Evolutionary conservation across 2,888 invertebrate genomes (phyloP).

Genomic region (Hirtodrosophila histrioides): DNA sequence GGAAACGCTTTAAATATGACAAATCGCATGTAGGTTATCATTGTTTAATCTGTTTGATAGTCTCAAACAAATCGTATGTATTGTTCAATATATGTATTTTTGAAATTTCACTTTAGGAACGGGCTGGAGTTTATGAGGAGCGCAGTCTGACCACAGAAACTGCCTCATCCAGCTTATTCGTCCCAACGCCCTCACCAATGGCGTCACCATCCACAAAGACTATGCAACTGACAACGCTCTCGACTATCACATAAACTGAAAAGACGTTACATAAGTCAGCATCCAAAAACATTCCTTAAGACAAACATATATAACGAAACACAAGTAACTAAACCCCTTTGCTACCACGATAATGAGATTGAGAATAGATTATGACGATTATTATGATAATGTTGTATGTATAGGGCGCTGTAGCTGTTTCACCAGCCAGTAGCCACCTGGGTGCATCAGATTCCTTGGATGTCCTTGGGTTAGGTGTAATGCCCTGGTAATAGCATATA

Average conservation of each 20-base stretch:
- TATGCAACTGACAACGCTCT: conserved; percentile 82
- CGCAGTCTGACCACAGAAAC: conserved; percentile 83
- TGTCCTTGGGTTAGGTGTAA: conserved; percentile 34
- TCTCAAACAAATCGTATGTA: too few species aligned
- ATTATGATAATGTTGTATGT: conserved; percentile 39
- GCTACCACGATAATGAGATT: conserved; percentile 50
- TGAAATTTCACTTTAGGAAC: conserved; percentile 69
- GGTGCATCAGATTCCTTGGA: conserved; percentile 28
- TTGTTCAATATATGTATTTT: background rate
- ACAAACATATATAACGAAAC: conserved; percentile 3
- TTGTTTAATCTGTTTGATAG: background rate
- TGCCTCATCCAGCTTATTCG: conserved; percentile 83
- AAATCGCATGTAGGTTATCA: conserved; percentile 82
- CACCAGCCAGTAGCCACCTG: background rate
- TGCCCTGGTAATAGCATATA: conserved; percentile 41
- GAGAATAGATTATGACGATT: conserved; percentile 19
- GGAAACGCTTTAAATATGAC: conserved; percentile 92
- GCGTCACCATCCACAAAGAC: conserved; percentile 83
- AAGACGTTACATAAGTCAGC: conserved; percentile 31
- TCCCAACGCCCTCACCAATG: conserved; percentile 83
- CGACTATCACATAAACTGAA: conserved; percentile 78
- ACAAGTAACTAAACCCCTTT: conserved; percentile 40
- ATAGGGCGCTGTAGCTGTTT: conserved; percentile 20
- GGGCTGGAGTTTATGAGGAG: conserved; percentile 82
- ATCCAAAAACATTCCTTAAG: conserved; percentile 37